Percentiles rank a stretch among this genome's conserved stretches.
Evolutionary conservation across 2,888 invertebrate genomes (phyloP).

Genomic region (Choristoneura rosaceana): DNA sequence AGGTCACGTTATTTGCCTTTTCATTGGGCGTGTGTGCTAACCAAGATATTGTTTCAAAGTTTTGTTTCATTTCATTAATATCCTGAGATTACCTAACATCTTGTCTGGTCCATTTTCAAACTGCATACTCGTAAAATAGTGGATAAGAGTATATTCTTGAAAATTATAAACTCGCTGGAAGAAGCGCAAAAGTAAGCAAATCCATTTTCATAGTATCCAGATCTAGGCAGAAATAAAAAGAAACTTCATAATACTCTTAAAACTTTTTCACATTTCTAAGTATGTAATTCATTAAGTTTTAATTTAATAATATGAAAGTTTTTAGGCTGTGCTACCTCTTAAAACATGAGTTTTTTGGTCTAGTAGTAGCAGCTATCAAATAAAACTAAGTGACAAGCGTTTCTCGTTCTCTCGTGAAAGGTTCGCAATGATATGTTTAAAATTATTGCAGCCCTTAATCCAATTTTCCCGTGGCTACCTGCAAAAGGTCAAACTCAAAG

Average conservation of each 20-base stretch:
- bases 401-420: background rate
- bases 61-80: background rate
- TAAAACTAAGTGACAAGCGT: background rate
- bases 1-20: constrained; percentile 10
- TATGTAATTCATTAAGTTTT: no score
- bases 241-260: no score
- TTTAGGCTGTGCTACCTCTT: background rate
- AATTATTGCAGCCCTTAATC: background rate
- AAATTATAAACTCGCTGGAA: no score
- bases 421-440: background rate
- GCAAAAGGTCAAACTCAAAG: no score
- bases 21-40: background rate
- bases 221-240: no score
- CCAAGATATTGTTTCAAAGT: constrained; percentile 2
- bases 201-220: no score
- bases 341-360: background rate
- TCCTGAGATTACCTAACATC: no score
- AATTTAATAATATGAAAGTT: background rate
- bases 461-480: background rate
- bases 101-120: background rate
- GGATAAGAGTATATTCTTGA: no score
- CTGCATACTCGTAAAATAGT: background rate
- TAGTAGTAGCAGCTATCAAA: background rate
- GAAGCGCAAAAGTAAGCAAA: no score
- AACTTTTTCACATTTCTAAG: no score